Evolutionary conservation across 1,140 invertebrate genomes (phyloP).

Genomic region (Drosophila ogumai): DNA sequence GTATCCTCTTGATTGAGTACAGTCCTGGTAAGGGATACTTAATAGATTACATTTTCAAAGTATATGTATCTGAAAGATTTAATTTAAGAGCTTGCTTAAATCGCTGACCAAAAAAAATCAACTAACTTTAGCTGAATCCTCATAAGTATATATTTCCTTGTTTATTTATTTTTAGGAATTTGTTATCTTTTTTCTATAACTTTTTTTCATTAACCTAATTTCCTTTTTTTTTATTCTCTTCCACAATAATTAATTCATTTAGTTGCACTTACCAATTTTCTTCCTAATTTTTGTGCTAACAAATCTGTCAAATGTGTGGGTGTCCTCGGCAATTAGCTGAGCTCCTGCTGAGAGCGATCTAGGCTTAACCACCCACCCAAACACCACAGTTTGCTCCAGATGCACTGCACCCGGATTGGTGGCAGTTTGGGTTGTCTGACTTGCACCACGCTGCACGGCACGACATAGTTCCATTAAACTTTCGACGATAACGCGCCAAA

Average conservation of each 20-base stretch:
- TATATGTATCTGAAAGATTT: background rate
- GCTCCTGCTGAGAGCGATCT: slow-evolving; percentile 22
- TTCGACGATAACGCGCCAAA: slow-evolving; percentile 73
- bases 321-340: slow-evolving; percentile 33
- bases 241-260: slow-evolving; percentile 44
- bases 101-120: background rate
- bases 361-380: slow-evolving; percentile 16
- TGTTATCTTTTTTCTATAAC: background rate
- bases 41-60: background rate
- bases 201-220: background rate
- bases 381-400: background rate
- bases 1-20: background rate
- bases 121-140: background rate
- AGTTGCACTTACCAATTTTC: slow-evolving; percentile 23
- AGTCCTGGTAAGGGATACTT: too few relatives aligned
- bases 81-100: background rate
- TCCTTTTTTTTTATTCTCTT: background rate
- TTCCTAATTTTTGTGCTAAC: slow-evolving; percentile 21
- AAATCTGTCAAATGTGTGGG: slow-evolving; percentile 46
- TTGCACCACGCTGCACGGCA: slow-evolving; percentile 47
- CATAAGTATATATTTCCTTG: background rate
- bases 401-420: slow-evolving; percentile 14
- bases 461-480: slow-evolving; percentile 77
- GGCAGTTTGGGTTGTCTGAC: slow-evolving; percentile 7
- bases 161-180: background rate